These are phyloP conservation scores for Neomorphus geoffroyi DNA, from an alignment of 2,797 vertebrate species.

Conservation along the genomic window DNA sequence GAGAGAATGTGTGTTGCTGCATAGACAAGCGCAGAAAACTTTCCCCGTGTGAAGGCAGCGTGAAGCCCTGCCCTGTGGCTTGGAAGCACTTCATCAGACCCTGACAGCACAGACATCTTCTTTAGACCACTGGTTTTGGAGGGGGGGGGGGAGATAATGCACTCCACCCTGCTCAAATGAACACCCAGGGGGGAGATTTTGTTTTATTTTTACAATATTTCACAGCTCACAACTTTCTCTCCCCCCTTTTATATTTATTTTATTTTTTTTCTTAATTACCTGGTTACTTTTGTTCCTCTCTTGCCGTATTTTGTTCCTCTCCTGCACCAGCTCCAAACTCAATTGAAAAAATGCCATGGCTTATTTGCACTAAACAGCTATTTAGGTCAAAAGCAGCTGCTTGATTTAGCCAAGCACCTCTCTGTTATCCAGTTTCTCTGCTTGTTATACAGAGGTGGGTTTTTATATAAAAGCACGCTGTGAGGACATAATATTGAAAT, in stretches of 20 bases:
- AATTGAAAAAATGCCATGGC: neutral
- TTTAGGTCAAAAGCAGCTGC: constrained; percentile 32
- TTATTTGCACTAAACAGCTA: constrained; percentile 38
- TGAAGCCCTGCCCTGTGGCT: constrained; percentile 74
- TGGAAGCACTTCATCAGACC: constrained; percentile 61
- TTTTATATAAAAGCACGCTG: too few relatives aligned
- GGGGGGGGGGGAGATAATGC: neutral
- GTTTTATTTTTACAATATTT: neutral
- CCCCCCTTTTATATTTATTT: neutral
- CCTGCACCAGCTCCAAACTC: neutral
- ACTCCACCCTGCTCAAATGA: neutral
- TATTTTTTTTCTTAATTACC: neutral
- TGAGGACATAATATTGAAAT: neutral
- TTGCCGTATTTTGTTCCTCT: neutral
- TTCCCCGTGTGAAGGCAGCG: constrained; percentile 53
- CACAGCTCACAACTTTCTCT: neutral
- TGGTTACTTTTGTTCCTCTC: neutral
- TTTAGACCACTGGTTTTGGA: neutral
- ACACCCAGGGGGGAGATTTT: neutral
- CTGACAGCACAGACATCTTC: constrained; percentile 68
- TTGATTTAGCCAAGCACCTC: constrained; percentile 12
- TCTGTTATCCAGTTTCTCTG: neutral
- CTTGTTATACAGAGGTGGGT: too few relatives aligned
- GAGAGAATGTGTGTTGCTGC: constrained; percentile 49
- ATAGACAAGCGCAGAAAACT: constrained; percentile 59